A percentile compares a stretch with the other conserved stretches of the same genome.
Evolutionary conservation across 2,888 invertebrate species (phyloP).

Genomic region (Pseudococcus longispinus): DNA sequence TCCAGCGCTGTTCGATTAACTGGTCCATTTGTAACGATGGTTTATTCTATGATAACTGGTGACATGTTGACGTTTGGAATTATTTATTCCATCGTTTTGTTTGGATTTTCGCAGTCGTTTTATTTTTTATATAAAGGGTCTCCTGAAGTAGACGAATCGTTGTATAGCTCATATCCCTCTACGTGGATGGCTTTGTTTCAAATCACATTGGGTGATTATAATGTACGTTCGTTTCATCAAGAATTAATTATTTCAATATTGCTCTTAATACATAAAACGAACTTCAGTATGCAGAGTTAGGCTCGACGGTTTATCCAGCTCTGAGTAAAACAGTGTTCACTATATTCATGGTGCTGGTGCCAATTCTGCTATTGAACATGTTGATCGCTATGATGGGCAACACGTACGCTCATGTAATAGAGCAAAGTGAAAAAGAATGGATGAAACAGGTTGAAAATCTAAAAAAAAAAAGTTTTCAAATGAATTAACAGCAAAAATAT

Average conservation of each 20-base stretch:
- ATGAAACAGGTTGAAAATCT: conserved; percentile 78
- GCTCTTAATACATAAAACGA: background rate
- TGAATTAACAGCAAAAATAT: background rate
- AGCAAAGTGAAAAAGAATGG: conserved; percentile 99
- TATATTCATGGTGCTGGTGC: conserved; percentile 97
- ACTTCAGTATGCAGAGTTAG: conserved; percentile 89
- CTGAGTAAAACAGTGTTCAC: conserved; percentile 96
- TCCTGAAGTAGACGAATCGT: conserved; percentile 79
- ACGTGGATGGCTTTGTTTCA: conserved; percentile 99
- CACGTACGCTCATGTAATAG: conserved; percentile 96
- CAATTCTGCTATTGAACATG: conserved; percentile 94
- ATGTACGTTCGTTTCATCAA: conserved; percentile 70
- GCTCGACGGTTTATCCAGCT: conserved; percentile 87
- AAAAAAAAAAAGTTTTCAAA: background rate
- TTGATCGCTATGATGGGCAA: conserved; percentile 99
- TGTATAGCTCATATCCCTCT: conserved; percentile 83
- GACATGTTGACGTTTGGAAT: conserved; percentile 99
- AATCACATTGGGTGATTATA: conserved; percentile 96
- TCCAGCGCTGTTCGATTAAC: conserved; percentile 88
- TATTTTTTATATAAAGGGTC: conserved; percentile 93
- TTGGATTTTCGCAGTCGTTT: conserved; percentile 95
- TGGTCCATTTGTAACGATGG: conserved; percentile 99
- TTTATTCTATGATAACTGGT: conserved; percentile 98
- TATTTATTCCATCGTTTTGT: conserved; percentile 92
- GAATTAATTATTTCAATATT: background rate